phyloP scores from a whole-genome alignment of 2,888 invertebrate genomes.

The Leucania comma region DNA sequence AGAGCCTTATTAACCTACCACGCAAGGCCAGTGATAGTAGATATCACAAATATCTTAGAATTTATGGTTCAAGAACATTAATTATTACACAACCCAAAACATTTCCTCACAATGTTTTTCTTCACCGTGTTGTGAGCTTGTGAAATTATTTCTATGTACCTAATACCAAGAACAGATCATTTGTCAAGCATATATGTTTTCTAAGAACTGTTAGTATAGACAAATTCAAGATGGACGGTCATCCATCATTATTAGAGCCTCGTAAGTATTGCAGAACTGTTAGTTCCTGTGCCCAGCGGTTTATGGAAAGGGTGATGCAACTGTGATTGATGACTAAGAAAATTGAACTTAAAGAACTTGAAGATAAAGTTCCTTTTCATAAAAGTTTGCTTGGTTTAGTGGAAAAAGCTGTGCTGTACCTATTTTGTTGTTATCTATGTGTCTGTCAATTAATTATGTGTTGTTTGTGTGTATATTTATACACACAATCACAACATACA shows the following conservation, averaged over 20 bases:
- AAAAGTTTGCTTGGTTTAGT: background rate
- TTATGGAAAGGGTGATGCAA: background rate
- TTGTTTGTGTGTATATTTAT: background rate
- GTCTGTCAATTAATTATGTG: conserved; percentile 2
- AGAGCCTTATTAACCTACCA: too few relatives aligned
- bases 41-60: too few relatives aligned
- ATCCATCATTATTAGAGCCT: background rate
- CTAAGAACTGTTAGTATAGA: background rate
- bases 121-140: too few relatives aligned
- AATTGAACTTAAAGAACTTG: background rate
- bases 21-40: too few relatives aligned
- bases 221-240: background rate
- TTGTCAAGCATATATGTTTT: background rate
- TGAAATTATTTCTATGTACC: too few relatives aligned
- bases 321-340: background rate
- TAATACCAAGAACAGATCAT: too few relatives aligned
- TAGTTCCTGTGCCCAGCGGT: conserved; percentile 7
- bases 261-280: conserved; percentile 8
- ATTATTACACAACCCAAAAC: too few relatives aligned
- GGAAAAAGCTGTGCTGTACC: background rate
- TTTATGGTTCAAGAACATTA: too few relatives aligned
- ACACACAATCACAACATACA: too few relatives aligned
- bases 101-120: too few relatives aligned
- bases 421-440: background rate
- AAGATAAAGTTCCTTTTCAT: background rate